These are phyloP conservation scores for Chaenocephalus aceratus DNA, from an alignment of 2,113 vertebrate genomes.

Conservation along the genomic window DNA sequence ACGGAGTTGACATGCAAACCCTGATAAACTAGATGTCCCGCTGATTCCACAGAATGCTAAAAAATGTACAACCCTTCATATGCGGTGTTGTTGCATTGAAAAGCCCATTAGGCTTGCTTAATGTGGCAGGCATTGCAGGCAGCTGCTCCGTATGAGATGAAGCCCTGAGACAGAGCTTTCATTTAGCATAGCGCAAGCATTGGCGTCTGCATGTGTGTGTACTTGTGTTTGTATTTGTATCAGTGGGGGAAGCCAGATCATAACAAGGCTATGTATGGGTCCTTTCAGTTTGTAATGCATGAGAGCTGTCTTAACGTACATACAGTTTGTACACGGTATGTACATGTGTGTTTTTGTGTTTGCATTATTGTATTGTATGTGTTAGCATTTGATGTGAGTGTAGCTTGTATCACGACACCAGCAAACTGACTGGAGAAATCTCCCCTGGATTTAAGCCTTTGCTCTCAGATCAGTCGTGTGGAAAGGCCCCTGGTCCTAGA, in stretches of 20 bases:
- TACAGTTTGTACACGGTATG: not conserved
- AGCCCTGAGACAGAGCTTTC: conserved; percentile 74
- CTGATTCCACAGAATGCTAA: conserved; percentile 62
- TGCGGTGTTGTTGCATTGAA: conserved; percentile 57
- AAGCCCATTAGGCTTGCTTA: conserved; percentile 80
- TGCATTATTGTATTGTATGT: conserved; percentile 7
- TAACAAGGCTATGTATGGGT: conserved; percentile 58
- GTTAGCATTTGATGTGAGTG: conserved; percentile 24
- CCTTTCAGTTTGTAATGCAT: conserved; percentile 36
- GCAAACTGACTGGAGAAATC: conserved; percentile 76
- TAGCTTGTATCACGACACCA: conserved; percentile 50
- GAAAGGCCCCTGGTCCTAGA: conserved; percentile 74
- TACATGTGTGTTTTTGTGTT: conserved; percentile 25
- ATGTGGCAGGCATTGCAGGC: conserved; percentile 75
- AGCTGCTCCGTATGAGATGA: conserved; percentile 68
- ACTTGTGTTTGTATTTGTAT: conserved; percentile 15
- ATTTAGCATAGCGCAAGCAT: conserved; percentile 66
- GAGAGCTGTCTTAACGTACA: conserved; percentile 14
- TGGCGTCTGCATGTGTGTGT: conserved; percentile 34
- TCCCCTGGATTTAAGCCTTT: conserved; percentile 73
- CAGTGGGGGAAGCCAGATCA: conserved; percentile 42
- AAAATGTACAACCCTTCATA: conserved; percentile 56
- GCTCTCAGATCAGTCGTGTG: conserved; percentile 74
- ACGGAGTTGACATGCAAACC: conserved; percentile 46
- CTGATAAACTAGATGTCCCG: conserved; percentile 60